These are phyloP conservation scores for Metopolophium dirhodum DNA, from an alignment of 1,140 invertebrate species.

Conservation along the genomic window DNA sequence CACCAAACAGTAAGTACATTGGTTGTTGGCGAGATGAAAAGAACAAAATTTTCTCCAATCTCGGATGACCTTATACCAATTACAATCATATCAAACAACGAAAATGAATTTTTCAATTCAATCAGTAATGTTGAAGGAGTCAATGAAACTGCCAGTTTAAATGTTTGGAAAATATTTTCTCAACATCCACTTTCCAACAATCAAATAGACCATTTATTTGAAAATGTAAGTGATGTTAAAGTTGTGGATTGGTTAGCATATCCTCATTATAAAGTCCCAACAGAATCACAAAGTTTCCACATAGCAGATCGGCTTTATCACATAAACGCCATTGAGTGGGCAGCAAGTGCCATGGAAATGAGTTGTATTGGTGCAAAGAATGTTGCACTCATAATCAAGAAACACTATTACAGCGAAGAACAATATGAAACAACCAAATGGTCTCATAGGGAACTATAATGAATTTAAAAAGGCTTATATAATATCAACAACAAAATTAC, in stretches of 20 bases:
- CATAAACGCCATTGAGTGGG: conserved; percentile 74
- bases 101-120: conserved; percentile 63
- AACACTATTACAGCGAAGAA: neutral
- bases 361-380: conserved; percentile 72
- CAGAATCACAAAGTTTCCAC: conserved; percentile 66
- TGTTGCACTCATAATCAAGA: conserved; percentile 66
- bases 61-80: conserved; percentile 61
- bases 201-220: conserved; percentile 67
- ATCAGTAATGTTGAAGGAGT: conserved; percentile 64
- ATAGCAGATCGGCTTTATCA: conserved; percentile 69
- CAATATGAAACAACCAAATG: neutral
- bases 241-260: conserved; percentile 70
- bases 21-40: conserved; percentile 66
- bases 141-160: conserved; percentile 55
- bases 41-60: conserved; percentile 64
- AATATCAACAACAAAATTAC: conserved; percentile 35
- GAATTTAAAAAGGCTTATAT: neutral
- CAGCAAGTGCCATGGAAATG: conserved; percentile 78
- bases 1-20: conserved; percentile 70
- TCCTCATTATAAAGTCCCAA: conserved; percentile 67
- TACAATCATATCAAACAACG: conserved; percentile 66
- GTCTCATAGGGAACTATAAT: conserved; percentile 20
- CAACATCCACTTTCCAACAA: conserved; percentile 63
- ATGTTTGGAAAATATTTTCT: conserved; percentile 71
- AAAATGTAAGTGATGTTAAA: conserved; percentile 63